These are phyloP conservation scores for Anser cygnoides DNA, from an alignment of 2,113 vertebrate species.

Conservation along the genomic window DNA sequence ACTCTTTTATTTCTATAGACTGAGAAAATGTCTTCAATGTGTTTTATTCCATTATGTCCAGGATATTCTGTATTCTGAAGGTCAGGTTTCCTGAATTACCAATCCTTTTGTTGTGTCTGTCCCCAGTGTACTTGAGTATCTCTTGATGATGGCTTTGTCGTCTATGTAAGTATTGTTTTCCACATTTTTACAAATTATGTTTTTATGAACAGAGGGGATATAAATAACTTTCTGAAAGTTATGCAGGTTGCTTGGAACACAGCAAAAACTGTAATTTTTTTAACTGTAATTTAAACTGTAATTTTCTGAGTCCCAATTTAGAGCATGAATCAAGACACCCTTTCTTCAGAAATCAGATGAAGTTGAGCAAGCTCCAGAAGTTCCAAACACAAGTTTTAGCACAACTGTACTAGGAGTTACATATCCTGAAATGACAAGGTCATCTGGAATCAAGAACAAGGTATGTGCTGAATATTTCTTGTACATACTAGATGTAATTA, in stretches of 20 bases:
- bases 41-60: neutral
- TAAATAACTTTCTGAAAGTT: neutral
- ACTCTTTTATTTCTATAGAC: neutral
- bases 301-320: neutral
- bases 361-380: neutral
- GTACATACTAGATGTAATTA: neutral
- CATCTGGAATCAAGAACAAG: neutral
- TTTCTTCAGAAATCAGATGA: neutral
- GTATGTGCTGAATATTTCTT: neutral
- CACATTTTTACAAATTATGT: neutral
- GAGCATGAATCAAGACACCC: neutral
- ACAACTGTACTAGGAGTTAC: neutral
- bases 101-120: neutral
- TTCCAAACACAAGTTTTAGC: neutral
- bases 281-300: neutral
- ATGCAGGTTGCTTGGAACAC: neutral
- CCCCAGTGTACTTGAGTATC: neutral
- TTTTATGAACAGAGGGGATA: neutral
- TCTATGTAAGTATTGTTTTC: neutral
- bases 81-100: neutral
- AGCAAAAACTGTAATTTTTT: neutral
- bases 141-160: neutral
- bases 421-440: neutral
- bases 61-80: neutral
- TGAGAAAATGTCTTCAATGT: neutral